Evolutionary conservation across 1,140 invertebrate genomes (phyloP).

Genomic region (Brachionus koreanus): DNA sequence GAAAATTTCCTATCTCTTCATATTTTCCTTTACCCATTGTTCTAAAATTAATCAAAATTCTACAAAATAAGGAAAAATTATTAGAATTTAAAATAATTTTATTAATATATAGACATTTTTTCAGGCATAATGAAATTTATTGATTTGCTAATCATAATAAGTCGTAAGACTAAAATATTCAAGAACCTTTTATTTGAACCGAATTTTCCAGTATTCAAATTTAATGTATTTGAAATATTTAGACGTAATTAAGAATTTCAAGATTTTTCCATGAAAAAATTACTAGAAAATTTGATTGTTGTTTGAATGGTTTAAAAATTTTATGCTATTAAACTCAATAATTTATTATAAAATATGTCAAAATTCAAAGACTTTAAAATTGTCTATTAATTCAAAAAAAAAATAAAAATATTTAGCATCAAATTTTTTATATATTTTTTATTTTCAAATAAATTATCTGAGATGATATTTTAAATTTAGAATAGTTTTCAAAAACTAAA

Average conservation of each 20-base stretch:
- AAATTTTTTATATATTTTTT: too few relatives aligned
- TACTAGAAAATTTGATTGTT: constrained; percentile 44
- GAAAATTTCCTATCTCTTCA: constrained; percentile 19
- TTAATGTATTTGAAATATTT: constrained; percentile 50
- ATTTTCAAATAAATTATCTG: neutral
- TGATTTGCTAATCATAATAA: neutral
- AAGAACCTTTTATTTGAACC: neutral
- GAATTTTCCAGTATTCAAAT: neutral
- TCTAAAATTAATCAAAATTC: neutral
- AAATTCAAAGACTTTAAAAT: neutral
- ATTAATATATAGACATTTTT: neutral
- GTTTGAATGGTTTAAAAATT: constrained; percentile 7
- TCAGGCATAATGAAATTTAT: constrained; percentile 3
- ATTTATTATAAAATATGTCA: constrained; percentile 40
- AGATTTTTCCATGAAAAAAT: neutral
- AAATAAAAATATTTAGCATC: too few relatives aligned
- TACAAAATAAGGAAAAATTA: neutral
- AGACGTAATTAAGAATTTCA: constrained; percentile 51
- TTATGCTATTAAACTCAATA: constrained; percentile 46
- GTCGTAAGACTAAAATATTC: neutral
- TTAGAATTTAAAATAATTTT: neutral
- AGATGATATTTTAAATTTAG: neutral
- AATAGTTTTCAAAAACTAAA: neutral
- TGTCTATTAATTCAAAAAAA: neutral
- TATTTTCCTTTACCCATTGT: constrained; percentile 43